These are phyloP conservation scores for Eulemur albifrons DNA, from an alignment of 2,797 vertebrate species.

Conservation along the genomic window DNA sequence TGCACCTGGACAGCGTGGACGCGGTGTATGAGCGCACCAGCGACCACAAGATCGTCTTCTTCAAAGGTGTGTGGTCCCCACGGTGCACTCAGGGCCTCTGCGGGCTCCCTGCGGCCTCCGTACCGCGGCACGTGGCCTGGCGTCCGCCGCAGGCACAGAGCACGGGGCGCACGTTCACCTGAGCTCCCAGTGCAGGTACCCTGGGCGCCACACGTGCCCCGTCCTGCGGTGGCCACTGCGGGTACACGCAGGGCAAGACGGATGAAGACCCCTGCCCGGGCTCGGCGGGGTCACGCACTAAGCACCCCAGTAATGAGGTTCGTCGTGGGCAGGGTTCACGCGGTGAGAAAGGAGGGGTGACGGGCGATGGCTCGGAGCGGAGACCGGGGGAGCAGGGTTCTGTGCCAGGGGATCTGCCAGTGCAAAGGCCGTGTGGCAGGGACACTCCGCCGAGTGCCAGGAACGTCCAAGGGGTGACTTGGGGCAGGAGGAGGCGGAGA, in stretches of 20 bases:
- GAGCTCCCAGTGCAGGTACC: fast-evolving
- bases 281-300: fast-evolving
- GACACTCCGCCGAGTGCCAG: background rate
- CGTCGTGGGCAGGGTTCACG: fast-evolving
- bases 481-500: background rate
- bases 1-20: constrained; percentile 93
- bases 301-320: background rate
- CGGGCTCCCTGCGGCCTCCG: fast-evolving
- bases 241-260: fast-evolving
- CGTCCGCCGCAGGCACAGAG: background rate
- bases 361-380: background rate
- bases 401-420: background rate
- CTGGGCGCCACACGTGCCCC: background rate
- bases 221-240: fast-evolving
- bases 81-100: background rate
- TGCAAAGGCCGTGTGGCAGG: background rate
- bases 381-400: background rate
- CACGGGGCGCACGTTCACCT: fast-evolving
- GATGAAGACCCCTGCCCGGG: fast-evolving
- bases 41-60: constrained; percentile 97
- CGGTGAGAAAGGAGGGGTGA: background rate
- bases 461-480: background rate
- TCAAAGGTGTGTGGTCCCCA: constrained; percentile 89
- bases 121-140: fast-evolving
- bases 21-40: constrained; percentile 94